Evolutionary conservation across 1,140 invertebrate species (phyloP).

Genomic region (Drosophila setifemur): DNA sequence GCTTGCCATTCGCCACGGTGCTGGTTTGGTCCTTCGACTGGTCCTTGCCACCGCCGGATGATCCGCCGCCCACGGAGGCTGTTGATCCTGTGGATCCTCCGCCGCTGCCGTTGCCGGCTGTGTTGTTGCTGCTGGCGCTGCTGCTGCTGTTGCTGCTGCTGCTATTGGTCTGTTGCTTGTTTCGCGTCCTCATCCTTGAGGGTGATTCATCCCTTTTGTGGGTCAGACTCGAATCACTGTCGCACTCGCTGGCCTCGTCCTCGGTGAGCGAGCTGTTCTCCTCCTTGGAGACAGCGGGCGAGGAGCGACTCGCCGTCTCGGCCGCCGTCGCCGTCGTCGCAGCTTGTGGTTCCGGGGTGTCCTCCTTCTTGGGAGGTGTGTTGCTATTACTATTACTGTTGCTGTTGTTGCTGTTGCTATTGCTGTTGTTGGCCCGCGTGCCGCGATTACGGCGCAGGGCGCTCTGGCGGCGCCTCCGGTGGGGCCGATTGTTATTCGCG

Average conservation of each 20-base stretch:
- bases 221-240: slow-evolving; percentile 93
- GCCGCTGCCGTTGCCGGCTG: slow-evolving; percentile 42
- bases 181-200: slow-evolving; percentile 93
- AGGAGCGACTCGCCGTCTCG: slow-evolving; percentile 84
- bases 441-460: slow-evolving; percentile 94
- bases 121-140: slow-evolving; percentile 49
- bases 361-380: slow-evolving; percentile 83
- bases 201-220: slow-evolving; percentile 89
- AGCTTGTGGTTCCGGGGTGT: slow-evolving; percentile 82
- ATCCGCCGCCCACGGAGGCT: slow-evolving; percentile 28
- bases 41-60: slow-evolving; percentile 53
- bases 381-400: slow-evolving; percentile 43
- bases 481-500: slow-evolving; percentile 96
- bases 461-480: slow-evolving; percentile 92
- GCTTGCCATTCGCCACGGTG: slow-evolving; percentile 84
- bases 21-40: slow-evolving; percentile 80
- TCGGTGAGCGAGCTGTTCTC: slow-evolving; percentile 96
- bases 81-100: slow-evolving; percentile 31
- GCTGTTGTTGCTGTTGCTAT: slow-evolving; percentile 51
- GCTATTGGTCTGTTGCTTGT: slow-evolving; percentile 85
- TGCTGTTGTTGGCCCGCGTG: slow-evolving; percentile 85
- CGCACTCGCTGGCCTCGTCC: slow-evolving; percentile 95
- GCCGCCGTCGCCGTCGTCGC: slow-evolving; percentile 79
- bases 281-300: slow-evolving; percentile 85
- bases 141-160: slow-evolving; percentile 47